Conservation (phyloP, 2,888 invertebrate species). For the Drosophila sordidula region DNA sequence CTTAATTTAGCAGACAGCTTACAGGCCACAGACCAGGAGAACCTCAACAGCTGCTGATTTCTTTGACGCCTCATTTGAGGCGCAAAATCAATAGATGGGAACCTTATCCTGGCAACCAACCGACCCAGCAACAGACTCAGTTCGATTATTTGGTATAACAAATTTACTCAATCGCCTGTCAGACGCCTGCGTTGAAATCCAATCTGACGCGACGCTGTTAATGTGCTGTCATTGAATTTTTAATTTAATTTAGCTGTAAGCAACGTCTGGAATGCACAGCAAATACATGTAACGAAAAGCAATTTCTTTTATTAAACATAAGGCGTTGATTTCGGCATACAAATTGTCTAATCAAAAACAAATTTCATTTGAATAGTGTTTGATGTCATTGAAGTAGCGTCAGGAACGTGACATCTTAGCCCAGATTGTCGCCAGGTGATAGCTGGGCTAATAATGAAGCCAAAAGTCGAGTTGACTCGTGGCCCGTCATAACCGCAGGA, state of each 20-base stretch:
- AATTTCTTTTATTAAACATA: conserved; percentile 66
- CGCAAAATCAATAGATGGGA: conserved; percentile 21
- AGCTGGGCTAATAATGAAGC: conserved; percentile 28
- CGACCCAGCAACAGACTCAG: conserved; percentile 2
- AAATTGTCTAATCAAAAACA: conserved; percentile 70
- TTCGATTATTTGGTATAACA: conserved; percentile 23
- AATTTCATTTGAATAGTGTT: conserved; percentile 72
- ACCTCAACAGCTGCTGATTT: conserved; percentile 25
- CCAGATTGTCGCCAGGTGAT: conserved; percentile 45
- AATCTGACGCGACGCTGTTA: conserved; percentile 51
- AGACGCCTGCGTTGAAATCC: conserved; percentile 41
- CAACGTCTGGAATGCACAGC: conserved; percentile 15
- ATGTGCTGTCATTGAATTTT: conserved; percentile 67
- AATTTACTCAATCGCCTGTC: conserved; percentile 51
- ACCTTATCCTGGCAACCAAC: neutral
- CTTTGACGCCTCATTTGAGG: conserved; percentile 39
- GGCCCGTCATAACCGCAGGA: conserved; percentile 25
- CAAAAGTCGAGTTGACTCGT: neutral
- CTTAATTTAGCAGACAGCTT: conserved; percentile 11
- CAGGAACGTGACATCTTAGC: conserved; percentile 43
- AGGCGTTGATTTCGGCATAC: conserved; percentile 61
- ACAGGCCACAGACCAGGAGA: conserved; percentile 10
- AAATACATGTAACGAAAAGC: conserved; percentile 35
- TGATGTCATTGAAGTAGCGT: conserved; percentile 36
- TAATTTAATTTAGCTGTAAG: conserved; percentile 69